Base-by-base conservation (phyloP, 92 coral and sea anemone genomes). In the Epizoanthus rinbou region DNA sequence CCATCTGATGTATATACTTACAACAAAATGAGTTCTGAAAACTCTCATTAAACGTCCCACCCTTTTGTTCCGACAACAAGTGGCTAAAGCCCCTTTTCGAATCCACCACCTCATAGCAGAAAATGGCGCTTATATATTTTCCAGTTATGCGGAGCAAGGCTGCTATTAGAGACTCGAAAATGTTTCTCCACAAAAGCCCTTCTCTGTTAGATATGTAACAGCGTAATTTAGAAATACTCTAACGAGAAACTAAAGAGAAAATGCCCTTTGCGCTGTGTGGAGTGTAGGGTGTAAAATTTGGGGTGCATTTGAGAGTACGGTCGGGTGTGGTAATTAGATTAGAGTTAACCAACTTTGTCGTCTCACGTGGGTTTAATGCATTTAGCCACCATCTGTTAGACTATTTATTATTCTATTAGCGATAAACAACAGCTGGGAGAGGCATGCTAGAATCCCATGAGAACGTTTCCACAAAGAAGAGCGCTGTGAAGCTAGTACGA, bases 371-470 rank as follows among this genome's bases (percentile, higher is more conserved):
- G 89, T 88, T 85, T 89, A 92, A 94, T 94, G 91, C 97, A 97
- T 97, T 97, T 97, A 97, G 90, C 82, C 89, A 91, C 99, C 99
- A 97, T 97, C 99, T 97, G 99, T 93, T 91, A 95, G 85, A 91
- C 95, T 94, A 93, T 90, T 97, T 94, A 90, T 93, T 94, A 97
- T 97, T 97, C 98, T 97, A 94, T 97, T 97, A 92, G 89, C 91
- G 93, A 97, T 89, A 97, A 94, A 94, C 97, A 94, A 97, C 99
- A 97, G 99, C 97, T 97, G 99, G 86, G 87, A 82, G 86, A 81
- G 87, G 92, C 94, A 91, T 95, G 98, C 92, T 97, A 88, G 92
- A 91, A 97, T 97, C 98, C 99, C 99, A 97, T 94, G 95, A 89
- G 99, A 97, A 97, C 93, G 87, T 91, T 83, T 76, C 98, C 89